Evolutionary conservation across 1,140 invertebrate genomes (phyloP).

Genomic region (Trypoxylus dichotomus): DNA sequence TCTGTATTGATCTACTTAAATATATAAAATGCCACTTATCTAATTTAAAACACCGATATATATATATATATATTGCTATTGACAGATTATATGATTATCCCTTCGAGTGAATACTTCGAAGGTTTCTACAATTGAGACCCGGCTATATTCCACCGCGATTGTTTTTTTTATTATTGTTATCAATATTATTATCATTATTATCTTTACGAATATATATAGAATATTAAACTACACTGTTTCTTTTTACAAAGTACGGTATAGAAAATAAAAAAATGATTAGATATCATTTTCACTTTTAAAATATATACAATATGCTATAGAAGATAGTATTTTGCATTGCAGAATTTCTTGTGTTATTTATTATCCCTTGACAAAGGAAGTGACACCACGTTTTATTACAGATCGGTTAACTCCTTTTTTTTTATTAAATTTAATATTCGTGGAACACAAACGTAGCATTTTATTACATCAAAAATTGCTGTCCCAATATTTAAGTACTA

Average conservation of each 20-base stretch:
- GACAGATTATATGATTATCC: too few species aligned
- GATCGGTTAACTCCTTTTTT: neutral
- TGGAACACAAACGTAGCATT: neutral
- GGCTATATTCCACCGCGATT: slow-evolving; percentile 1
- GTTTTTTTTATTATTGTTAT: neutral
- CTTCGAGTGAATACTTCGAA: too few species aligned
- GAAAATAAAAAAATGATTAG: neutral
- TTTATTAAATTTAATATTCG: neutral
- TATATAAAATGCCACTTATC: too few species aligned
- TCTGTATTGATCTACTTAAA: too few species aligned
- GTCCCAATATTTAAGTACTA: neutral
- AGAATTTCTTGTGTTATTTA: neutral
- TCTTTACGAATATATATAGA: neutral
- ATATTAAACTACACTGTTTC: neutral
- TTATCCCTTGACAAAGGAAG: neutral
- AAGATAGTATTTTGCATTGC: neutral
- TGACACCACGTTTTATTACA: neutral
- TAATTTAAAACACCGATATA: too few species aligned
- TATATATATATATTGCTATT: too few species aligned
- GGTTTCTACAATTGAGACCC: neutral
- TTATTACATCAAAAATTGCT: neutral
- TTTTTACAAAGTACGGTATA: neutral
- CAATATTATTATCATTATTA: neutral
- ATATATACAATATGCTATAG: too few species aligned
- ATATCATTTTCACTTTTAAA: neutral